Evolutionary conservation across 2,797 vertebrate species (phyloP), one percentile per base, ranked within the genome.

Genomic region (Catamblyrhynchus diadema): DNA sequence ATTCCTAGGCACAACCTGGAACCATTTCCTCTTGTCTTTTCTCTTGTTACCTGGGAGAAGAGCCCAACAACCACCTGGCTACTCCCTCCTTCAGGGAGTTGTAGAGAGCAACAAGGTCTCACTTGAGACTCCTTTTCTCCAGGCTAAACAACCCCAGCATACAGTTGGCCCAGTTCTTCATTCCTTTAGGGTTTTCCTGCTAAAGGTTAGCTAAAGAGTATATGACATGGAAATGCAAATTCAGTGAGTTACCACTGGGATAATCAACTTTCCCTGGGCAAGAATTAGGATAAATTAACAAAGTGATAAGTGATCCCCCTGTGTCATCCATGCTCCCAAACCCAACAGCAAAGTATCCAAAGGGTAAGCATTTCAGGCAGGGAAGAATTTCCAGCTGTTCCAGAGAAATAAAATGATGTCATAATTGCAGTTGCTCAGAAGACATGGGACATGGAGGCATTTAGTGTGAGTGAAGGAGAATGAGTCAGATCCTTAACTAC

Each of bases 401-500:
- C 70, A 94, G 74, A 86, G 11, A 91, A 90, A 93, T 14, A 81
- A 60, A 95, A 78, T 94, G 56, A 77, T 92, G 75, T 78, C 83
- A 96, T 48, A 65, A 65, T 82, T 96, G 41, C 59, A 75, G 50
- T 94, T 95, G 57, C 42, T 70, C 13, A 81, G 61, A 90, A 82
- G 33, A 78, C 54, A 39, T 44, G 23, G 14, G 39, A 28, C 30
- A n/a, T 21, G 28, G 70, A 80, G 75, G 15, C 32, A 69, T 84
- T 90, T 42, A 82, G 16, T 35, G 14, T 39, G 56, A 91, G 73
- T 66, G 71, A 92, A 91, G 41, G n/a, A 62, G 17, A 80, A 57
- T 53, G 53, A 86, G 20, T 88, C 53, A 94, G 92, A 82, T 44
- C 62, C 59, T 89, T 10, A 85, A 45, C 81, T 94, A 41, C 71